Conservation (phyloP, 2,797 vertebrate genomes). For the Alosa sapidissima region DNA sequence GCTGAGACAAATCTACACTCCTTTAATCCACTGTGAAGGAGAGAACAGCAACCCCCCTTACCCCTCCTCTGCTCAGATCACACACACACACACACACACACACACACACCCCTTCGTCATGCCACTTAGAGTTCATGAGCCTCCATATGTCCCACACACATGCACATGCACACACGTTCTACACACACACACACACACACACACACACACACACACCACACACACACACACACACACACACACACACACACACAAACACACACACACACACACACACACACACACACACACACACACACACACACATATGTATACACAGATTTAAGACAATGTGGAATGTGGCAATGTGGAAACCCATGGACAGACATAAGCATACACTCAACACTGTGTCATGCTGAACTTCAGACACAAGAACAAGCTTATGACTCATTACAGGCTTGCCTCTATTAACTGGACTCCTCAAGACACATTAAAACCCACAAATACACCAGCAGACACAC, state of each 20-base stretch:
- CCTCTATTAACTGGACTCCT: not conserved
- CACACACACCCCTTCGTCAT: constrained; percentile 44
- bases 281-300: constrained; percentile 44
- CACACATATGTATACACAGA: constrained; percentile 35
- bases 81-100: not conserved
- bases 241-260: not conserved
- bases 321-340: too few relatives aligned
- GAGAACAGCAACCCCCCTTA: constrained; percentile 64
- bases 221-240: not conserved
- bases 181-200: not conserved
- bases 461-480: constrained; percentile 1
- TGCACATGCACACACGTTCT: not conserved
- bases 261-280: not conserved
- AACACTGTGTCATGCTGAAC: not conserved
- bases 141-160: constrained; percentile 64
- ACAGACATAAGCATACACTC: not conserved
- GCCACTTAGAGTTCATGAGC: constrained; percentile 65
- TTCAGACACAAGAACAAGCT: not conserved
- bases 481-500: not conserved
- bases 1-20: constrained; percentile 61
- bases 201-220: too few relatives aligned
- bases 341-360: too few relatives aligned
- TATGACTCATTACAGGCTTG: not conserved
- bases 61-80: constrained; percentile 41
- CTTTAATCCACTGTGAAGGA: constrained; percentile 61